Evolutionary conservation across 2,888 invertebrate species (phyloP), one percentile per base, ranked within the genome.

Genomic region (Oscheius sp.): DNA sequence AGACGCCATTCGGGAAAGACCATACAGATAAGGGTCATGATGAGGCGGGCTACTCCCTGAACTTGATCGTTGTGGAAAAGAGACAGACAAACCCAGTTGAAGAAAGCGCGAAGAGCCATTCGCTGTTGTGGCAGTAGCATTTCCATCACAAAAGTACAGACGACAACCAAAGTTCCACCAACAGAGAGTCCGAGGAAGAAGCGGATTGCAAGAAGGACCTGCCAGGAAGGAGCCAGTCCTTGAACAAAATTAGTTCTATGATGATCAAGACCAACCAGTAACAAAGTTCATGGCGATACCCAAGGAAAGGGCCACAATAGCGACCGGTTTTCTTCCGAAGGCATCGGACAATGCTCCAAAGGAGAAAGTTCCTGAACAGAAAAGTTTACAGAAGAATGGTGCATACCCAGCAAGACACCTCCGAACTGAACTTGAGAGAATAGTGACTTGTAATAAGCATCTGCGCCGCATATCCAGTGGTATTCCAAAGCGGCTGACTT

Each of bases 61-160:
- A 78, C 53, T 53, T 29, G 4, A 47, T 3, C 9, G 2, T 60
- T 42, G 3, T 35, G 48, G 53, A 33, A 62, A 59, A 1, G 7
- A 9, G 58, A 11, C n/a, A 68, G 48, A 32, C 71, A 48, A 72
- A 87, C 88, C 88, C 88, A 88, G 70, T 89, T 88, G 78, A 88
- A 85, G 75, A 88, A 87, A 9, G 87, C 88, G 42, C 88, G 63
- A 32, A 88, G 79, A 11, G 87, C 86, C 87, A 88, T 88, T 76
- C 88, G 71, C 75, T 89, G 88, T 63, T 88, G 77, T 0, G 88
- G 87, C 13, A 87, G 79, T n/a, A 88, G 82, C 83, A 86, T 81
- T 76, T 88, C 88, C 87, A 89, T 89, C 29, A 87, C 87, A 73
- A 85, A 88, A 11, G 88, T 86, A 71, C 86, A 88, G 4, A 86